Evolutionary conservation across 2,797 vertebrate genomes (phyloP), one percentile per base, ranked within the genome.

Genomic region (Argentina silus): DNA sequence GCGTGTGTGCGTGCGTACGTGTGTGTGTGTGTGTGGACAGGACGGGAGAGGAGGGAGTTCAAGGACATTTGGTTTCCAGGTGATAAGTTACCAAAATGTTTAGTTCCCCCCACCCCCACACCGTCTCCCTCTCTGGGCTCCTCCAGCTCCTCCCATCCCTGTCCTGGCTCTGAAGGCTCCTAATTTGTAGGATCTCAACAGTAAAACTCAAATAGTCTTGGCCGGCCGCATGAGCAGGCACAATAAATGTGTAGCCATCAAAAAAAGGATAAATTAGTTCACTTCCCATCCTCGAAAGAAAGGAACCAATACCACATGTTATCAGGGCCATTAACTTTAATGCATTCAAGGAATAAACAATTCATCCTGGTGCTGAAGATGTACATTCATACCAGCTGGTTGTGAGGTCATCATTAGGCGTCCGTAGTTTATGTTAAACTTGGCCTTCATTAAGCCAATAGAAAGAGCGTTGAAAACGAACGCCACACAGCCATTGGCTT

Each of bases 151-250:
- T 10, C 21, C 55, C 55, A 57, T 3, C 55, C 19, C 8, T 19
- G 8, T 19, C 55, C 4, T 23, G 55, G 55, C 55, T 23, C 19
- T 10, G 9, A 57, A 57, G 27, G 27, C 47, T 12, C 11, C 59
- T 8, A 61, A 61, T 3, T 8, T 14, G 59, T 15, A 61, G 59
- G 59, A 60, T 48, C 12, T 5, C 36, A 56, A 56, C 7, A 12
- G 19, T 21, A 60, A 48, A 60, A 60, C 44, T 4, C 44, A 9
- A n/a, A 68, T 17, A 11, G 61, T 14, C 21, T 45, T 48, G 21
- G 2, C 44, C 12, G 17, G 48, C 56, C 45, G 8, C 50, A 64
- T n/a, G 48, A 70, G 17, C 70, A 67, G 59, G 11, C 59, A 62
- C 12, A 23, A 57, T 23, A 68, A 44, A 47, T 23, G 2, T 27